phyloP scores from a whole-genome alignment of 2,113 vertebrate species.

The Limnothrissa miodon region DNA sequence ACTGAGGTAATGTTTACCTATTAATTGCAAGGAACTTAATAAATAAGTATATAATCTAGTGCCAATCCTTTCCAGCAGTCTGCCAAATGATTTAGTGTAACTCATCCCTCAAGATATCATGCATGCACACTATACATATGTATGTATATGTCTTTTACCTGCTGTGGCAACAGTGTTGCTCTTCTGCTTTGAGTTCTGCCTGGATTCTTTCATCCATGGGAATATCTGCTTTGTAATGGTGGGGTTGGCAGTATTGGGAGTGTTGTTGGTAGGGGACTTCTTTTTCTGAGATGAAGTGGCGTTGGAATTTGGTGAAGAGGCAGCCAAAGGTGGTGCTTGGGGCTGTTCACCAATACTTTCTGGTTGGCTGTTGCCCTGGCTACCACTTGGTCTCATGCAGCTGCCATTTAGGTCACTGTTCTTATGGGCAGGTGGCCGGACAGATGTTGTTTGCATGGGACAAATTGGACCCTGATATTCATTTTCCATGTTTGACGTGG shows the following conservation, averaged over 20 bases:
- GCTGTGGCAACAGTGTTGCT: slow-evolving; percentile 81
- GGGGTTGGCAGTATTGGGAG: slow-evolving; percentile 72
- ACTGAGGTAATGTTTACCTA: not conserved
- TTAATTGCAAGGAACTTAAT: not conserved
- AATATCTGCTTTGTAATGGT: slow-evolving; percentile 97
- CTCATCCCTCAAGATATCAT: not conserved
- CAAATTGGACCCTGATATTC: slow-evolving; percentile 91
- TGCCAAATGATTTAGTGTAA: not conserved
- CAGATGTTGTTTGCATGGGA: slow-evolving; percentile 84
- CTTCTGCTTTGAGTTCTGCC: slow-evolving; percentile 96
- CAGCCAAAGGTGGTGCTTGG: slow-evolving; percentile 82
- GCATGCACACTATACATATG: slow-evolving; percentile 26
- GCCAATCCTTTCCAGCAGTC: not conserved
- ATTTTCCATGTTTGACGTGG: slow-evolving; percentile 80
- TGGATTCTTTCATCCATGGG: slow-evolving; percentile 98
- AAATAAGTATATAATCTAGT: not conserved
- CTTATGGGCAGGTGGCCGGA: slow-evolving; percentile 83
- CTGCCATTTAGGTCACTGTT: slow-evolving; percentile 87
- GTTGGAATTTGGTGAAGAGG: slow-evolving; percentile 84
- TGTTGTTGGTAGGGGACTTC: slow-evolving; percentile 80
- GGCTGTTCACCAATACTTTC: slow-evolving; percentile 80
- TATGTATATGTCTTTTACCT: slow-evolving; percentile 80
- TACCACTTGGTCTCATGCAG: slow-evolving; percentile 86
- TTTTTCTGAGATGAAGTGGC: slow-evolving; percentile 87
- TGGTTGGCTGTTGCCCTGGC: slow-evolving; percentile 77